phyloP scores from a whole-genome alignment of 2,888 invertebrate genomes.

The Ephialtes manifestator region DNA sequence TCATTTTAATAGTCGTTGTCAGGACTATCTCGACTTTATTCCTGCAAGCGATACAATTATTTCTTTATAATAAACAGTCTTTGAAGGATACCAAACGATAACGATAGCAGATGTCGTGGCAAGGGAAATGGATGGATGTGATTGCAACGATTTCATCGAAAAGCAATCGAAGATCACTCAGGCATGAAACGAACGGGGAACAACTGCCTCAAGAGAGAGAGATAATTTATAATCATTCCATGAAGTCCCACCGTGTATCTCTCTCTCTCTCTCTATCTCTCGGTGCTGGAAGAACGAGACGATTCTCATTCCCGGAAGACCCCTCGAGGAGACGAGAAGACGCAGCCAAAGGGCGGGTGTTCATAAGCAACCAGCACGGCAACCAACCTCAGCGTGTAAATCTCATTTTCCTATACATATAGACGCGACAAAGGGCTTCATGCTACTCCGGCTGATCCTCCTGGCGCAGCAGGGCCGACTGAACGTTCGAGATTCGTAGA shows the following conservation, averaged over 20 bases:
- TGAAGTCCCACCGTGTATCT: slow-evolving; percentile 40
- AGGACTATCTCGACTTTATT: too few species aligned
- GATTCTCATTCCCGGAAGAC: slow-evolving; percentile 70
- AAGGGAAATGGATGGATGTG: neutral
- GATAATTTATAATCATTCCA: slow-evolving; percentile 66
- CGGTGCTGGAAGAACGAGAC: slow-evolving; percentile 48
- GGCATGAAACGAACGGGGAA: slow-evolving; percentile 59
- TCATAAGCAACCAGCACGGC: slow-evolving; percentile 17
- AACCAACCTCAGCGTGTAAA: neutral
- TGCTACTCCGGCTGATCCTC: slow-evolving; percentile 37
- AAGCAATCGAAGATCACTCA: slow-evolving; percentile 64
- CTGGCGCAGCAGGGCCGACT: slow-evolving; percentile 33
- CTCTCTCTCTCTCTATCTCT: slow-evolving; percentile 25
- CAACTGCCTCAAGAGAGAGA: slow-evolving; percentile 21
- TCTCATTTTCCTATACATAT: slow-evolving; percentile 60
- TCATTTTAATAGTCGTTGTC: too few species aligned
- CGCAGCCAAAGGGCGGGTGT: slow-evolving; percentile 50
- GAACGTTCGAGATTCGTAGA: slow-evolving; percentile 70
- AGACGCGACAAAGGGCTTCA: slow-evolving; percentile 71
- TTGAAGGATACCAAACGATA: neutral
- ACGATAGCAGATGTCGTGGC: neutral
- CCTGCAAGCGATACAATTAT: too few species aligned
- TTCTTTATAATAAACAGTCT: neutral
- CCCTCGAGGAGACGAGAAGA: slow-evolving; percentile 62
- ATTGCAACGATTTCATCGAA: slow-evolving; percentile 52